Conservation (phyloP, 2,888 invertebrate species). For the Ophion slaviceki region DNA sequence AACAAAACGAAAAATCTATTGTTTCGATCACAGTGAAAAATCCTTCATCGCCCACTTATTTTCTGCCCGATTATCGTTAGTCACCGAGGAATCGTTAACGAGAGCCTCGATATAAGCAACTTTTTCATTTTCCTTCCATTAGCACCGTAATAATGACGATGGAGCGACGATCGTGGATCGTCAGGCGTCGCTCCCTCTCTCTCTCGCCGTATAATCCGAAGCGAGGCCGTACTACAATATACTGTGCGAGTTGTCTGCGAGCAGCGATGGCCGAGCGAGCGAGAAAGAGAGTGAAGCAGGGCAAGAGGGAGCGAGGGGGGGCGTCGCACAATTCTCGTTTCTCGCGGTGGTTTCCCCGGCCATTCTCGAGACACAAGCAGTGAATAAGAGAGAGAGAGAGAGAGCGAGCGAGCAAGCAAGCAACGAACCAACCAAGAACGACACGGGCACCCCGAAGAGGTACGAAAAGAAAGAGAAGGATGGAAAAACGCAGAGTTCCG, state of each 20-base stretch:
- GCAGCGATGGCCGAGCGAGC: constrained; percentile 28
- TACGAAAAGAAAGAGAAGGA: constrained; percentile 40
- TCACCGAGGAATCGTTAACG: constrained; percentile 39
- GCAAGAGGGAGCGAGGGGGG: background rate
- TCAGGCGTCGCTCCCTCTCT: constrained; percentile 29
- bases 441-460: background rate
- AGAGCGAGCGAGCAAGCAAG: constrained; percentile 43
- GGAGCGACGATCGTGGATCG: constrained; percentile 59
- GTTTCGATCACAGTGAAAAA: background rate
- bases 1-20: background rate
- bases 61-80: constrained; percentile 27
- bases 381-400: constrained; percentile 29
- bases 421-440: background rate
- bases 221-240: constrained; percentile 40
- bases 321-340: constrained; percentile 46
- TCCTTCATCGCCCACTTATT: background rate
- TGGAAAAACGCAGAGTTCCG: constrained; percentile 55
- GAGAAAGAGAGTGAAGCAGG: background rate
- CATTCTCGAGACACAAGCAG: constrained; percentile 54
- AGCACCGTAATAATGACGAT: constrained; percentile 47
- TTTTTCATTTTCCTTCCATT: constrained; percentile 41
- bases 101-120: constrained; percentile 15
- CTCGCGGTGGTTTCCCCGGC: constrained; percentile 61
- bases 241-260: constrained; percentile 48
- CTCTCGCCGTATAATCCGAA: constrained; percentile 61